Conservation (phyloP, 2,888 invertebrate species). For the Tenthredo amoena region DNA sequence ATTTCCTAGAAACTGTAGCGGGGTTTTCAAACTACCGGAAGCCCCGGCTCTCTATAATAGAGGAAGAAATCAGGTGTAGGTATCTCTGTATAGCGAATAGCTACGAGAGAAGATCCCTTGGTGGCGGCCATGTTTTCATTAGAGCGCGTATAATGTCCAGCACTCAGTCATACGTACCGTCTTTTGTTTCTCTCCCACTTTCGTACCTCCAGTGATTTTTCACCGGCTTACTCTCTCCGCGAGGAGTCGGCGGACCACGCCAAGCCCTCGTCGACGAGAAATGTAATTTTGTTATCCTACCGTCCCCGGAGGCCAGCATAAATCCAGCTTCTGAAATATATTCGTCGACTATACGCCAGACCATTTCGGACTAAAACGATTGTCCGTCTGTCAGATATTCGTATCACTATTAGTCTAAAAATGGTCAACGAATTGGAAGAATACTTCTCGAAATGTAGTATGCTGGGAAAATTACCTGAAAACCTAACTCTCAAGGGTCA, state of each 20-base stretch:
- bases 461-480: neutral
- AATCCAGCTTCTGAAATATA: slow-evolving; percentile 50
- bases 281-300: slow-evolving; percentile 70
- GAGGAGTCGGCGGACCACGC: slow-evolving; percentile 60
- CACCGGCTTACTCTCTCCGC: slow-evolving; percentile 59
- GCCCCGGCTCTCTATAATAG: neutral
- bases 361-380: slow-evolving; percentile 8
- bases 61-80: slow-evolving; percentile 21
- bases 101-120: slow-evolving; percentile 52
- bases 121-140: slow-evolving; percentile 76
- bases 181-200: slow-evolving; percentile 60
- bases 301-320: slow-evolving; percentile 63
- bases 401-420: neutral
- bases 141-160: slow-evolving; percentile 71
- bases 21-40: slow-evolving; percentile 1
- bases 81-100: slow-evolving; percentile 4
- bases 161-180: slow-evolving; percentile 72
- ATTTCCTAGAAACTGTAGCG: neutral
- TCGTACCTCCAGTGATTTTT: slow-evolving; percentile 70
- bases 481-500: too few relatives aligned
- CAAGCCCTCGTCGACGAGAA: slow-evolving; percentile 64
- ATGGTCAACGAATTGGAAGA: neutral
- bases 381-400: slow-evolving; percentile 1
- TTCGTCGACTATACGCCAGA: slow-evolving; percentile 36
- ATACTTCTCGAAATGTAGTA: neutral